A percentile compares a stretch with the other conserved stretches of the same genome.
Evolutionary conservation across 2,113 vertebrate genomes (phyloP).

Genomic region (Clarias gariepinus): DNA sequence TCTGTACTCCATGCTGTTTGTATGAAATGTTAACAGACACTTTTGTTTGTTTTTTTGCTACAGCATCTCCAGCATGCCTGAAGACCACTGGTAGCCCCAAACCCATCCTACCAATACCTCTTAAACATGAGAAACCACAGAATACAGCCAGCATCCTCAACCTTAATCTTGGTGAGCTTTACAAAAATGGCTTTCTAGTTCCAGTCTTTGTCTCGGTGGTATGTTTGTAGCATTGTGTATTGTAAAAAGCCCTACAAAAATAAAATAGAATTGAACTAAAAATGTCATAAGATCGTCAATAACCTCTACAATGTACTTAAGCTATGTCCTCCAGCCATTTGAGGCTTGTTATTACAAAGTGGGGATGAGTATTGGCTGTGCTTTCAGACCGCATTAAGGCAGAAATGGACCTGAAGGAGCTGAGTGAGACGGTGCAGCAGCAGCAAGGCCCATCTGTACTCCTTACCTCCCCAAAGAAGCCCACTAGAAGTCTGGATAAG

Average conservation of each 20-base stretch:
- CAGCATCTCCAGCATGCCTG: conserved; percentile 77
- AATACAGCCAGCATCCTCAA: conserved; percentile 94
- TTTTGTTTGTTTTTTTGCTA: conserved; percentile 48
- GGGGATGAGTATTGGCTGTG: background rate
- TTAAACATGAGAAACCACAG: conserved; percentile 84
- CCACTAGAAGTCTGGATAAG: conserved; percentile 94
- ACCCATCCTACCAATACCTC: conserved; percentile 80
- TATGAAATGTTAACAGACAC: background rate
- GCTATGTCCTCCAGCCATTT: background rate
- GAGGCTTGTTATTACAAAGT: background rate
- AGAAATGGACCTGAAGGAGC: conserved; percentile 95
- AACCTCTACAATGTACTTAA: background rate
- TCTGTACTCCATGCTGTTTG: background rate
- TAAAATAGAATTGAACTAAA: background rate
- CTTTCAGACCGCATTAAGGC: conserved; percentile 92
- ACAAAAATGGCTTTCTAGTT: background rate
- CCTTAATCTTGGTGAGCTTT: conserved; percentile 89
- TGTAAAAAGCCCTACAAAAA: background rate
- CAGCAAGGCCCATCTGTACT: conserved; percentile 75
- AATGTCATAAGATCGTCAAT: background rate
- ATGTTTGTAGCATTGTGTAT: too few relatives aligned
- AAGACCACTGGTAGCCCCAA: conserved; percentile 86
- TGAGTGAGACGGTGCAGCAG: conserved; percentile 93
- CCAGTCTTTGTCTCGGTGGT: background rate
- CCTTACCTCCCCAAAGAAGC: conserved; percentile 89